phyloP scores from a whole-genome alignment of 2,888 invertebrate species.

The Melanophora roralis region DNA sequence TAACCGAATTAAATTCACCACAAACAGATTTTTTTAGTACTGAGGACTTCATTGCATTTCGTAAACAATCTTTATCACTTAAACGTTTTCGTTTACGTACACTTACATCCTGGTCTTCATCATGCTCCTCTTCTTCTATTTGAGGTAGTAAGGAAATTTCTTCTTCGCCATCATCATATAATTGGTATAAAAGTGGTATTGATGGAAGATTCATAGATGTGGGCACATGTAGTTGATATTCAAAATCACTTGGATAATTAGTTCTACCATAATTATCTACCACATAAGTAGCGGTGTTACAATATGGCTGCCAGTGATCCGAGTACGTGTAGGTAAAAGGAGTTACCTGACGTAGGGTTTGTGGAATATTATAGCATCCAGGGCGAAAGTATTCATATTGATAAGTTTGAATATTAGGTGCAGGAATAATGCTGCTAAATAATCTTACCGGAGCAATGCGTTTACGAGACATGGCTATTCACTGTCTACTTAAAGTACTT shows the following conservation, averaged over 20 bases:
- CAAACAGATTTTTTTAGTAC: not conserved
- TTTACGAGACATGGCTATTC: slow-evolving; percentile 47
- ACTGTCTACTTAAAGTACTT: not conserved
- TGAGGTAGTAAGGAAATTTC: slow-evolving; percentile 40
- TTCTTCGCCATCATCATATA: slow-evolving; percentile 32
- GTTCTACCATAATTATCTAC: slow-evolving; percentile 63
- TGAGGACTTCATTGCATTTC: not conserved
- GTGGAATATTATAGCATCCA: slow-evolving; percentile 66
- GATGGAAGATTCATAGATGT: slow-evolving; percentile 2
- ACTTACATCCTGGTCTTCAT: slow-evolving; percentile 53
- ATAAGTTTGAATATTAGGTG: slow-evolving; percentile 56
- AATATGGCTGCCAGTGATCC: slow-evolving; percentile 57
- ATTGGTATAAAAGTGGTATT: slow-evolving; percentile 41
- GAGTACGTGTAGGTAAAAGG: slow-evolving; percentile 49
- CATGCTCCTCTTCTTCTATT: slow-evolving; percentile 49
- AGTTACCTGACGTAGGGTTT: slow-evolving; percentile 40
- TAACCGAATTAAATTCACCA: not conserved
- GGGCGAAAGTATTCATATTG: slow-evolving; percentile 67
- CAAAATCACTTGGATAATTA: slow-evolving; percentile 66
- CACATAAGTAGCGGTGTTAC: slow-evolving; percentile 64
- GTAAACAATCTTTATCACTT: not conserved
- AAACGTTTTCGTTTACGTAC: slow-evolving; percentile 61
- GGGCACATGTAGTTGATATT: slow-evolving; percentile 63
- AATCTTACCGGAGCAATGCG: slow-evolving; percentile 7
- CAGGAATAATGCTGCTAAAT: not conserved